Conservation (phyloP, 2,113 vertebrate species). For the Cyprinus carpio region DNA sequence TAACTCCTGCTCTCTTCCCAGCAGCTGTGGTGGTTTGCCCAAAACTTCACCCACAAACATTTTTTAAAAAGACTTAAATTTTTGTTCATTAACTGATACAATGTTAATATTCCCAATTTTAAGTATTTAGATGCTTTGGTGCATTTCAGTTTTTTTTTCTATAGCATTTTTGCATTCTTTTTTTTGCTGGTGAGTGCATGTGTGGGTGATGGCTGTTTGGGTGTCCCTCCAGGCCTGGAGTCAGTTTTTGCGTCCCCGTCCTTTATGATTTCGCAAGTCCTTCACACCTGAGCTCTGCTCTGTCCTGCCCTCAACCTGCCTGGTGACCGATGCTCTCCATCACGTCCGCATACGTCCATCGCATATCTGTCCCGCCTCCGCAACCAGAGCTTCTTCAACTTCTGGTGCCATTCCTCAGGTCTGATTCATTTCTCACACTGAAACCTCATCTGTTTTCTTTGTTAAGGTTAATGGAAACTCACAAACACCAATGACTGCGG, state of each 20-base stretch:
- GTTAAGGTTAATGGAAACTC: no score
- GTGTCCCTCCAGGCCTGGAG: constrained; percentile 87
- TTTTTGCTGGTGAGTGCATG: no score
- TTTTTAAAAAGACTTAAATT: no score
- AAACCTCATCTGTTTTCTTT: background rate
- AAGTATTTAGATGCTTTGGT: no score
- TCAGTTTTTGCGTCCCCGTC: constrained; percentile 83
- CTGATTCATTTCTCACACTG: background rate
- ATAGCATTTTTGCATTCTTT: no score
- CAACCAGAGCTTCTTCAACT: constrained; percentile 89
- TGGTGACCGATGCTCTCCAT: constrained; percentile 87
- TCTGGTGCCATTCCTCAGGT: constrained; percentile 87
- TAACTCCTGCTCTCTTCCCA: background rate
- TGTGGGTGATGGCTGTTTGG: background rate
- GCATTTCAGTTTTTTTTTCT: no score
- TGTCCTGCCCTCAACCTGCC: constrained; percentile 92
- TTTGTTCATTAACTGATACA: no score
- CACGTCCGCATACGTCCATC: constrained; percentile 92
- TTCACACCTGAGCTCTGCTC: constrained; percentile 82
- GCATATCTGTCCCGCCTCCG: constrained; percentile 86
- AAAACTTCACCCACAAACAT: no score
- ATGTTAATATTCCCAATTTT: no score
- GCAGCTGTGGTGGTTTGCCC: no score
- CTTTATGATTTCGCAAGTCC: constrained; percentile 88
- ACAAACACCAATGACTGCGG: background rate